Percentiles rank a stretch among this genome's conserved stretches.
Conservation (phyloP, 2,113 vertebrate genomes). For the Gadus chalcogrammus region DNA sequence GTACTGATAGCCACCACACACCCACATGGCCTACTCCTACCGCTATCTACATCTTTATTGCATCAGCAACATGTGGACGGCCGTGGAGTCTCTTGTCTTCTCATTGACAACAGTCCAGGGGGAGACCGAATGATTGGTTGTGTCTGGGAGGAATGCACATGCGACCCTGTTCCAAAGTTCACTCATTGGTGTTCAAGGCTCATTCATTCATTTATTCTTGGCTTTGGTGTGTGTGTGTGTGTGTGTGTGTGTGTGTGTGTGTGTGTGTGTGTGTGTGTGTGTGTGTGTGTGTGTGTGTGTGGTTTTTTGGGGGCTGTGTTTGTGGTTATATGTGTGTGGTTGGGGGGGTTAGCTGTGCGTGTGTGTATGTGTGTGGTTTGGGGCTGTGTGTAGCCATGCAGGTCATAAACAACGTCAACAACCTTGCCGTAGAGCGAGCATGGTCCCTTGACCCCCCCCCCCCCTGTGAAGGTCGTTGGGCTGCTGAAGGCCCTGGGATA, state of each 20-base stretch:
- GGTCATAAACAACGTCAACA: constrained; percentile 45
- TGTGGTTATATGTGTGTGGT: constrained; percentile 5
- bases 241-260: not conserved
- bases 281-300: constrained; percentile 10
- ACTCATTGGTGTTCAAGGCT: not conserved
- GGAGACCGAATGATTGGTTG: not conserved
- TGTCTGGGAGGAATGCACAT: not conserved
- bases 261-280: constrained; percentile 21
- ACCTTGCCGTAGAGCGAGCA: constrained; percentile 47
- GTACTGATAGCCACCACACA: constrained; percentile 49
- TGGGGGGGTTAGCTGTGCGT: too few species aligned
- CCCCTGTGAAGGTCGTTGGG: not conserved
- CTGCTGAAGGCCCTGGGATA: too few species aligned
- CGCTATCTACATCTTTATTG: not conserved
- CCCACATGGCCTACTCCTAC: too few species aligned
- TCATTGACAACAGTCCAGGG: not conserved
- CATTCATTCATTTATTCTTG: not conserved
- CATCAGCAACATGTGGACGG: too few species aligned
- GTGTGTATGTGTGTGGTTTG: constrained; percentile 16
- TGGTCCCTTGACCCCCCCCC: constrained; percentile 24
- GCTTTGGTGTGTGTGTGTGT: constrained; percentile 9
- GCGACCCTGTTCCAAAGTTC: not conserved
- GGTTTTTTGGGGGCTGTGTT: constrained; percentile 1
- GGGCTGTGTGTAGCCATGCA: constrained; percentile 16
- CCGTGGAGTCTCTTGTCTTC: not conserved